Evolutionary conservation across 2,888 invertebrate species (phyloP), one percentile per base, ranked within the genome.

Genomic region (Chesias legatella): DNA sequence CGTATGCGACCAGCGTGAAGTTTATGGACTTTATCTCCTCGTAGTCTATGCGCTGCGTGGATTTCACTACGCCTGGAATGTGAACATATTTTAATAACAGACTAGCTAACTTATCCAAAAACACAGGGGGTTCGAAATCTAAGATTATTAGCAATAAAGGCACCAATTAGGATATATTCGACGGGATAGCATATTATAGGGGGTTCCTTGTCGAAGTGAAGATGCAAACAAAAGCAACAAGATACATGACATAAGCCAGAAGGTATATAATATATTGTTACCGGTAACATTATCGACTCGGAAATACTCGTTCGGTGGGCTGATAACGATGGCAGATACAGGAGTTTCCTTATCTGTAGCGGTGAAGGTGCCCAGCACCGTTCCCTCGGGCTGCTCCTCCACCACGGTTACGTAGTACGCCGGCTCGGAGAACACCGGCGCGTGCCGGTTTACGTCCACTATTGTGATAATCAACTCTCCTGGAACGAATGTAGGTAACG

Each of bases 281-380:
- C 95, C 96, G 34, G 95, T 95, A 4, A 92, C 90, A 65, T 94
- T 93, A 69, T 96, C 94, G 25, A 97, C 93, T 41, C 90, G 89
- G 72, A 97, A 96, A 73, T 94, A 95, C 0, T 93, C 91, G 63
- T 90, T 94, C 0, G 91, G 90, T 0, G 93, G 94, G 27, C 90
- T 82, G 29, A 94, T 92, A 1, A 91, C 81, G 52, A 95, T 95
- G 43, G 92, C 91, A 0, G 94, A 92, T 51, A 96, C 94, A 33
- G 94, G 94, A 0, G 96, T 95, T 60, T 97, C 96, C 43, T 90
- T 90, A 67, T 97, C 97, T 0, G 91, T 92, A 0, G 96, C 96
- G 7, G 91, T 90, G 62, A 94, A 92, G 0, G 94, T 94, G 25
- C 92, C 91, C 1, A 97, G 91, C 6, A 94, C 88, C 0, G 95